These are phyloP conservation scores for Epinephelus fuscoguttatus DNA, from an alignment of 2,113 vertebrate species.

Conservation along the genomic window DNA sequence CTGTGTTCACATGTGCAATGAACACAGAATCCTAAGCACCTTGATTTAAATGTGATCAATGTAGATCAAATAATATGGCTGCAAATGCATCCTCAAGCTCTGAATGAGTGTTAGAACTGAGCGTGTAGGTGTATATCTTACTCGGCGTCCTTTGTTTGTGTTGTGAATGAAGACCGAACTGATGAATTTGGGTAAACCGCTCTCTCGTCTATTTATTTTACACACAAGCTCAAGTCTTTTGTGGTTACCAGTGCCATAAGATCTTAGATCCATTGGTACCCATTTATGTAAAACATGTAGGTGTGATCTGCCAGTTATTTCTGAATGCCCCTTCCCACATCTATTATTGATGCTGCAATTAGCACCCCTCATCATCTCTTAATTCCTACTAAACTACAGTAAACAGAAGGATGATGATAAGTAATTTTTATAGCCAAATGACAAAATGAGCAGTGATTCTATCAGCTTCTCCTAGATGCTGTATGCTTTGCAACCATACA, in stretches of 20 bases:
- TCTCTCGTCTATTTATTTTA: background rate
- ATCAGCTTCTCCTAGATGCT: background rate
- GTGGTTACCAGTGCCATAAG: background rate
- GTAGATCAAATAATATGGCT: background rate
- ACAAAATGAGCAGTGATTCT: no score
- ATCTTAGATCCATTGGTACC: background rate
- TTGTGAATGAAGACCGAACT: background rate
- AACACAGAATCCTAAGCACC: background rate
- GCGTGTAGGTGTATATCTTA: background rate
- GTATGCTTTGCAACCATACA: background rate
- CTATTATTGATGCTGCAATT: constrained; percentile 17
- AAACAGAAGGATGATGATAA: background rate
- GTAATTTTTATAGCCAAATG: background rate
- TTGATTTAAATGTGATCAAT: background rate
- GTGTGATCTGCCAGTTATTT: constrained; percentile 14
- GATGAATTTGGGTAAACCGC: background rate
- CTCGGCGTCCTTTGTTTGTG: background rate
- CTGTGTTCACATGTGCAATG: background rate
- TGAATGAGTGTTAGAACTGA: background rate
- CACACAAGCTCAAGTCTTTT: constrained; percentile 8
- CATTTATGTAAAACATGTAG: constrained; percentile 10
- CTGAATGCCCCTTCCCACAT: constrained; percentile 22
- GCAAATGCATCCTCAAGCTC: background rate
- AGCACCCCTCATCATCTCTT: constrained; percentile 14
- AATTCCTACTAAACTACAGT: constrained; percentile 4